A percentile compares a stretch with the other conserved stretches of the same genome.
These are phyloP conservation scores for Phrynocephalus vlangalii DNA, from an alignment of 2,797 vertebrate species.

Conservation along the genomic window DNA sequence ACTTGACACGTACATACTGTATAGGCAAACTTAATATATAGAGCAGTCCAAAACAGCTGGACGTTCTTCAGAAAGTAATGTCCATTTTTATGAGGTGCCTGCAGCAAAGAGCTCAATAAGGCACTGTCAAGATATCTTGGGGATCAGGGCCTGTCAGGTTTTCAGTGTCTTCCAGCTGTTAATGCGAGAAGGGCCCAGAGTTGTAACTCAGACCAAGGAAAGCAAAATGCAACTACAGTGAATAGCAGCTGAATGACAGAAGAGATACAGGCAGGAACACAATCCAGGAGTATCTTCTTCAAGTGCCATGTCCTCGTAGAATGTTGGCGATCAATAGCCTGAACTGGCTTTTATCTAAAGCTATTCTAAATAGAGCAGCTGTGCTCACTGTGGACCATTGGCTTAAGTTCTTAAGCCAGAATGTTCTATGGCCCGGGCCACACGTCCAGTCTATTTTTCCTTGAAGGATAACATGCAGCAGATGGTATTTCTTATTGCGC, in stretches of 20 bases:
- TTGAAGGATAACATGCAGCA: too few relatives aligned
- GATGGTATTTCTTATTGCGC: too few relatives aligned
- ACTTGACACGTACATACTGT: not conserved
- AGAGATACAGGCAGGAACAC: not conserved
- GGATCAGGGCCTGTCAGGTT: not conserved
- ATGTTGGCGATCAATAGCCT: too few relatives aligned
- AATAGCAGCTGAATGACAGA: not conserved
- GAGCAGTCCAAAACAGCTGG: not conserved
- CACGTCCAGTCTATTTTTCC: too few relatives aligned
- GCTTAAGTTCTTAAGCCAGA: too few relatives aligned
- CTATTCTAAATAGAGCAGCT: too few relatives aligned
- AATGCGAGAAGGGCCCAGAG: not conserved
- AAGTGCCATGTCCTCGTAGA: too few relatives aligned
- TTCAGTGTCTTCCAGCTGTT: not conserved
- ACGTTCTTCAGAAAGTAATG: not conserved
- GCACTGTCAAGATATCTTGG: not conserved
- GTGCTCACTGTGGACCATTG: too few relatives aligned
- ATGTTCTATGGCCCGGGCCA: too few relatives aligned
- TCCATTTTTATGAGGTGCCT: not conserved
- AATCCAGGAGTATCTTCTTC: not conserved
- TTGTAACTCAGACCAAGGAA: not conserved
- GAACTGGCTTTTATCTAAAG: too few relatives aligned
- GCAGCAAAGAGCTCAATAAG: conserved; percentile 3
- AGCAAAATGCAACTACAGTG: not conserved
- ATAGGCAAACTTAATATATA: not conserved